phyloP scores from a whole-genome alignment of 2,888 invertebrate genomes.

The Copidosoma aretas region DNA sequence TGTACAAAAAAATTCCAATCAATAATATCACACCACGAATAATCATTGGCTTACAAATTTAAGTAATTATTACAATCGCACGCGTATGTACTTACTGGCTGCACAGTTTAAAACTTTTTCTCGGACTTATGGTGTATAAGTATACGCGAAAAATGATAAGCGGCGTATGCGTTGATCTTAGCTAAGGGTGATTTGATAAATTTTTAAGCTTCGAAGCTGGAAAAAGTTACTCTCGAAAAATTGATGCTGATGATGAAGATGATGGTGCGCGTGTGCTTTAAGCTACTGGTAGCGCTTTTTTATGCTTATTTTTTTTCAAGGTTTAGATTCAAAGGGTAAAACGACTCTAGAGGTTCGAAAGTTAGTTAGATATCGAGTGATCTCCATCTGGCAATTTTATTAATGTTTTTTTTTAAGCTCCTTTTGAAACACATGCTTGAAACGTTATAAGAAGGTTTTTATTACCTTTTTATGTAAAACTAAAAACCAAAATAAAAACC shows the following conservation, averaged over 20 bases:
- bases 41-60: conserved; percentile 4
- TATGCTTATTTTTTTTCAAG: neutral
- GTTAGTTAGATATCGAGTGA: too few species aligned
- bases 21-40: conserved; percentile 14
- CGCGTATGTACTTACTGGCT: neutral
- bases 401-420: too few species aligned
- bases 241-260: neutral
- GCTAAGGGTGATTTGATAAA: conserved; percentile 5
- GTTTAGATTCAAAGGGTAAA: too few species aligned
- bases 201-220: conserved; percentile 11
- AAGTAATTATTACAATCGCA: conserved; percentile 20
- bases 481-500: too few species aligned
- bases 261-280: conserved; percentile 7
- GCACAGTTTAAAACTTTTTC: neutral
- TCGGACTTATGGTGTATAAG: neutral
- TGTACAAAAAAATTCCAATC: conserved; percentile 7
- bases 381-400: too few species aligned
- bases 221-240: conserved; percentile 7
- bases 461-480: too few species aligned
- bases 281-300: neutral
- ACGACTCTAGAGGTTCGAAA: too few species aligned
- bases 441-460: too few species aligned
- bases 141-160: neutral
- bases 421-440: too few species aligned
- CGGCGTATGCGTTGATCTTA: neutral